These are phyloP conservation scores for Stegastes partitus DNA, from an alignment of 2,113 vertebrate species.

Conservation along the genomic window DNA sequence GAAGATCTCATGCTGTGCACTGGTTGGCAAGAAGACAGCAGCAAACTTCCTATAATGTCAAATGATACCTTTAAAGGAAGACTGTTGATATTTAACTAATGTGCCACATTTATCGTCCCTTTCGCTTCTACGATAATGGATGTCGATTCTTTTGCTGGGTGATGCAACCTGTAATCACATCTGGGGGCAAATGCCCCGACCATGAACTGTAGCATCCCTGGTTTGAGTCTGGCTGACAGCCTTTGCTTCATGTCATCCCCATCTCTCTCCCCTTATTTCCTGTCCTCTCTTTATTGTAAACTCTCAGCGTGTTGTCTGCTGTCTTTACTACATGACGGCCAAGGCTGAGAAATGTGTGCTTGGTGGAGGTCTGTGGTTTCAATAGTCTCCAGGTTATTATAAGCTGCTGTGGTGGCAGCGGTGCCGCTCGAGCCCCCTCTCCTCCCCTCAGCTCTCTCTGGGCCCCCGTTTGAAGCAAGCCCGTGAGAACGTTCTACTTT, in stretches of 20 bases:
- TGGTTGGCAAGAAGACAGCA: too few species aligned
- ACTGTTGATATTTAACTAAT: too few species aligned
- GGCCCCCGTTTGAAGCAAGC: constrained; percentile 65
- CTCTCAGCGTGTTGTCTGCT: constrained; percentile 8
- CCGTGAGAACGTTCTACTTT: constrained; percentile 77
- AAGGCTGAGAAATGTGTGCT: constrained; percentile 26
- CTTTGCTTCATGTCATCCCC: background rate
- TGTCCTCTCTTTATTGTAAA: background rate
- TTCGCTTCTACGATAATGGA: too few species aligned
- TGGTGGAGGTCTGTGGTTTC: constrained; percentile 35
- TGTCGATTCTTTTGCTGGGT: background rate
- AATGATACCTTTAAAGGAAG: too few species aligned
- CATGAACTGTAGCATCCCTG: background rate
- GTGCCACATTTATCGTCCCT: too few species aligned
- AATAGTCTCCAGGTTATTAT: constrained; percentile 31
- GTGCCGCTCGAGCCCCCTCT: constrained; percentile 21
- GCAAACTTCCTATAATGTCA: too few species aligned
- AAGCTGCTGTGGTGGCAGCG: constrained; percentile 46
- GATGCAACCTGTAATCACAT: constrained; percentile 1
- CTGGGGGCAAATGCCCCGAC: background rate
- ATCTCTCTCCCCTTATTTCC: background rate
- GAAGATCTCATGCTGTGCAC: too few species aligned
- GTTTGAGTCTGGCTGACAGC: background rate
- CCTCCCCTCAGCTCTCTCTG: constrained; percentile 34
- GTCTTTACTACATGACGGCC: constrained; percentile 30